Evolutionary conservation across 2,797 vertebrate species (phyloP).

Genomic region (Chanos chanos): DNA sequence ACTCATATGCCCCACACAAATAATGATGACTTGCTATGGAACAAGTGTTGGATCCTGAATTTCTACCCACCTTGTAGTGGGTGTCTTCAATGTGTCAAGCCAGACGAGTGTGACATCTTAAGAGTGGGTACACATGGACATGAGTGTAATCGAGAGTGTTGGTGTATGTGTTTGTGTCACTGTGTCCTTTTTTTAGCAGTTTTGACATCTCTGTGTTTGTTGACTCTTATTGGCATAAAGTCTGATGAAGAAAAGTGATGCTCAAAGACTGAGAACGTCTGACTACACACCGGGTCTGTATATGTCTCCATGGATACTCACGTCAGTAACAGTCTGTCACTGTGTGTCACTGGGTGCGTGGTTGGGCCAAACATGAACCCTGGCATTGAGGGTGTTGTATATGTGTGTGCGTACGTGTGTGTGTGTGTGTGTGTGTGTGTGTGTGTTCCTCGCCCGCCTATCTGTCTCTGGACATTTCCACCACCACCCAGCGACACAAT

Average conservation of each 20-base stretch:
- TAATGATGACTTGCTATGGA: too few species aligned
- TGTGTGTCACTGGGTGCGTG: not conserved
- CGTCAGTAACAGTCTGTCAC: not conserved
- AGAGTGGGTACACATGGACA: not conserved
- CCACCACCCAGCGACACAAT: slow-evolving; percentile 33
- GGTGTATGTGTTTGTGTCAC: slow-evolving; percentile 17
- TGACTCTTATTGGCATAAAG: not conserved
- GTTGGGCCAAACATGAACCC: not conserved
- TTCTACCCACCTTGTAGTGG: too few species aligned
- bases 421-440: slow-evolving; percentile 6
- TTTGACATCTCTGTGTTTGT: not conserved
- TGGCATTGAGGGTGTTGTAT: not conserved
- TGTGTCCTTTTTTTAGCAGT: too few species aligned
- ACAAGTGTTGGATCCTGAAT: too few species aligned
- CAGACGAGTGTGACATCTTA: too few species aligned
- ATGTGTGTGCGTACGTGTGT: slow-evolving; percentile 2
- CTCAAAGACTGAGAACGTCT: not conserved
- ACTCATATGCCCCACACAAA: too few species aligned
- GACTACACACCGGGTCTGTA: not conserved
- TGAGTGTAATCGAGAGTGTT: slow-evolving; percentile 17
- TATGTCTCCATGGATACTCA: not conserved
- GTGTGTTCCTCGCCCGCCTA: slow-evolving; percentile 13
- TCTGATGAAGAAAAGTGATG: not conserved
- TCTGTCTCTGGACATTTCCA: slow-evolving; percentile 24
- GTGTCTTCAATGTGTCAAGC: too few species aligned